phyloP scores from a whole-genome alignment of 2,113 vertebrate species.

The Halcyon malimbica region DNA sequence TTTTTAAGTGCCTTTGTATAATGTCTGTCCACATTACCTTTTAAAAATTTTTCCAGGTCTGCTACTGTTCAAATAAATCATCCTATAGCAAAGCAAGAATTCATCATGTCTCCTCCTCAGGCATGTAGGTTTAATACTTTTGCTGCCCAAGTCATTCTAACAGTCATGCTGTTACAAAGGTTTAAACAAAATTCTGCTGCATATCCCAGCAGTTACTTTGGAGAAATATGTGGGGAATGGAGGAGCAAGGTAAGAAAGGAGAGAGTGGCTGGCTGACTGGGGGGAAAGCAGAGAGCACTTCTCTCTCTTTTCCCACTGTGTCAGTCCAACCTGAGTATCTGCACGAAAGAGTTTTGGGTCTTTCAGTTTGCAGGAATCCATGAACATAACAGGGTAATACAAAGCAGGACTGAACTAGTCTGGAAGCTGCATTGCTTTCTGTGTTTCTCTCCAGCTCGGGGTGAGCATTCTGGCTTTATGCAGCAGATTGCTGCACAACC shows the following conservation, averaged over 20 bases:
- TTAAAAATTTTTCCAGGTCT: background rate
- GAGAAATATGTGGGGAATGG: background rate
- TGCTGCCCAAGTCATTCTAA: background rate
- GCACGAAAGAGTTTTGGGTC: background rate
- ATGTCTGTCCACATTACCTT: background rate
- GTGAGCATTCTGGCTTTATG: background rate
- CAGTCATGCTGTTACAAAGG: background rate
- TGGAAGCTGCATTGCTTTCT: slow-evolving; percentile 18
- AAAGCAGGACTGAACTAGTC: slow-evolving; percentile 45
- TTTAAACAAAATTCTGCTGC: background rate
- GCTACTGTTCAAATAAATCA: background rate
- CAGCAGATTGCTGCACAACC: background rate
- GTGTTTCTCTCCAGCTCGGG: background rate
- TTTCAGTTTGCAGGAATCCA: slow-evolving; percentile 32
- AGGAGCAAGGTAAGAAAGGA: background rate
- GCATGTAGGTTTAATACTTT: background rate
- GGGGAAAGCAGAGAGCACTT: background rate
- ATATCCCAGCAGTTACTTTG: background rate
- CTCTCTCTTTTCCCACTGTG: background rate
- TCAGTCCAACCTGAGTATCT: slow-evolving; percentile 1
- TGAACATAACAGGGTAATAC: slow-evolving; percentile 7
- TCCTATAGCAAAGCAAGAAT: background rate
- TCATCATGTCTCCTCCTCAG: background rate
- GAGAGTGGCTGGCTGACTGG: background rate
- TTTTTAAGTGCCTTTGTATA: background rate